Percentiles rank a stretch among this genome's conserved stretches.
These are phyloP conservation scores for Anodontia alba DNA, from an alignment of 2,888 invertebrate species.

Conservation along the genomic window DNA sequence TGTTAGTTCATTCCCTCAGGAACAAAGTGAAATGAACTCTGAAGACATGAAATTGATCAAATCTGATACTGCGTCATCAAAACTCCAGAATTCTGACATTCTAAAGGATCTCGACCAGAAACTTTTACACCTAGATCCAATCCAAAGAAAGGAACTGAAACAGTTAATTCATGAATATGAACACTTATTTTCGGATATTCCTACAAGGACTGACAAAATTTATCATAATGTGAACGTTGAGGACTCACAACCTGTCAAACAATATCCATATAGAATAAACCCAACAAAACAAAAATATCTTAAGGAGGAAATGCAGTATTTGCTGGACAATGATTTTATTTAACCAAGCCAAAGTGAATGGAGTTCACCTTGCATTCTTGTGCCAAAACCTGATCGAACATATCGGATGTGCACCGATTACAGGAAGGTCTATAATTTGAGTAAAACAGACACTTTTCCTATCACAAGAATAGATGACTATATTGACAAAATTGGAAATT, in stretches of 20 bases:
- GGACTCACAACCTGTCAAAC: slow-evolving; percentile 45
- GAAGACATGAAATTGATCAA: slow-evolving; percentile 6
- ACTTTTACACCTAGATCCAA: slow-evolving; percentile 24
- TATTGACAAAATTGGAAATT: slow-evolving; percentile 62
- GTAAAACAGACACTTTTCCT: slow-evolving; percentile 64
- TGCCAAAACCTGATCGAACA: slow-evolving; percentile 51
- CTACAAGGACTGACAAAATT: slow-evolving; percentile 38
- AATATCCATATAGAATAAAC: slow-evolving; percentile 57
- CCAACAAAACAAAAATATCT: slow-evolving; percentile 38
- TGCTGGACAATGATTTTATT: slow-evolving; percentile 67
- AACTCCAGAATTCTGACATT: slow-evolving; percentile 47
- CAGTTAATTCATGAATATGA: slow-evolving; percentile 40
- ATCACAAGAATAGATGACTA: slow-evolving; percentile 66
- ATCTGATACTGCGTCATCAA: slow-evolving; percentile 11
- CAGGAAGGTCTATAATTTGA: slow-evolving; percentile 61
- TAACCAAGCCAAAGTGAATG: slow-evolving; percentile 60
- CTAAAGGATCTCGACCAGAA: slow-evolving; percentile 36
- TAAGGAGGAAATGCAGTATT: slow-evolving; percentile 51
- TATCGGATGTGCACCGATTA: slow-evolving; percentile 63
- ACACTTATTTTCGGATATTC: slow-evolving; percentile 55
- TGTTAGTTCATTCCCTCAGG: slow-evolving; percentile 15
- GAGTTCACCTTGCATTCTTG: slow-evolving; percentile 65
- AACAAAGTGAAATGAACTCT: slow-evolving; percentile 9
- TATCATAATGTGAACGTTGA: slow-evolving; percentile 45
- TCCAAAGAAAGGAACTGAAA: slow-evolving; percentile 28